These are phyloP conservation scores for Rhinogobio ventralis DNA, from an alignment of 2,797 vertebrate species.

Conservation along the genomic window DNA sequence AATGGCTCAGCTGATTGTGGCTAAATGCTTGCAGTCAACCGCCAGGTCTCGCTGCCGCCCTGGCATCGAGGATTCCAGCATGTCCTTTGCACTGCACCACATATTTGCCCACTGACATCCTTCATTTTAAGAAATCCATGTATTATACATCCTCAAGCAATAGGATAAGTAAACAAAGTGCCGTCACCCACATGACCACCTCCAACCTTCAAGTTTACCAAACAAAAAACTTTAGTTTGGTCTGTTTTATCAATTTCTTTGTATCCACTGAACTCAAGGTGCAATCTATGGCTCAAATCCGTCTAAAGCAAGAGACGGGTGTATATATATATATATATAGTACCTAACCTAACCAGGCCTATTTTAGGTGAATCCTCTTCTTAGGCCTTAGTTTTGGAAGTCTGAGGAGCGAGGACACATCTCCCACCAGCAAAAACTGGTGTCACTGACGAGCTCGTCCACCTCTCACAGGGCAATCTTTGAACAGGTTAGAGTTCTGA, in stretches of 20 bases:
- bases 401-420: neutral
- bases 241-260: neutral
- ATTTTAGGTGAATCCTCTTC: constrained; percentile 44
- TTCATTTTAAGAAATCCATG: constrained; percentile 37
- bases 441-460: constrained; percentile 87
- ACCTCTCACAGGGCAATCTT: constrained; percentile 71
- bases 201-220: neutral
- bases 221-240: neutral
- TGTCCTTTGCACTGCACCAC: neutral
- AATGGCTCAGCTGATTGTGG: constrained; percentile 62
- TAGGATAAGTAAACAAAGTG: neutral
- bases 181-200: neutral
- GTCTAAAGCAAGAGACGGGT: constrained; percentile 13
- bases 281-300: constrained; percentile 11
- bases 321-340: no score
- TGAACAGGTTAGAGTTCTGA: neutral
- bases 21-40: constrained; percentile 54
- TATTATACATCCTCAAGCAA: constrained; percentile 18
- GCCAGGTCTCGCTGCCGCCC: constrained; percentile 52
- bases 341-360: constrained; percentile 32
- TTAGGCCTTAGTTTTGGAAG: constrained; percentile 44
- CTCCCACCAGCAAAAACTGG: constrained; percentile 74
- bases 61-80: neutral
- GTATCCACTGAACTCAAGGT: neutral
- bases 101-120: constrained; percentile 40